Evolutionary conservation across 2,888 invertebrate species (phyloP), one percentile per base, ranked within the genome.

Genomic region (Oeneis ivallda): DNA sequence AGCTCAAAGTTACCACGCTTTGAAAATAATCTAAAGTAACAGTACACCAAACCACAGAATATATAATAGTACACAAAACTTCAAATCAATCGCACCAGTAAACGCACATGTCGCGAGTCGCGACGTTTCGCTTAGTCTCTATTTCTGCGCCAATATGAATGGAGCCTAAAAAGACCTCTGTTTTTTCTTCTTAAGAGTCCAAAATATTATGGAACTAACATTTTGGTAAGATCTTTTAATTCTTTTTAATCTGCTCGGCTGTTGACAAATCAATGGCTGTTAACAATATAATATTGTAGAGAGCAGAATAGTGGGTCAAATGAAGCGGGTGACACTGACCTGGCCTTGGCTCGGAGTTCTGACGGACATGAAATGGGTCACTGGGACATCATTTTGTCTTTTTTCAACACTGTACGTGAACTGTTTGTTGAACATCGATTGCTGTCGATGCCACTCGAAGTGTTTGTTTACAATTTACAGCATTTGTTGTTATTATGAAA

Each of bases 331-430:
- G 61, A 52, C 61, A 52, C 13, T 61, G 61, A 61, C 61, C 61
- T 26, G 61, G 50, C 61, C 61, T 61, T 61, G 61, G n/a, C 50
- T 41, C 52, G 15, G 61, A 19, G 11, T 37, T 37, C 49, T 50
- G 49, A 13, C 50, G 26, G 32, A 41, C 52, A 15, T 9, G 19
- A 61, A 61, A 61, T 61, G 41, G 52, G 61, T 61, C 52, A 61
- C 52, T 61, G 61, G 61, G 60, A 39, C 41, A 50, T 19, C 49
- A 61, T 52, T 52, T 26, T 52, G 50, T 61, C 63, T 68, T 68
- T 63, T 68, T 68, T 60, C 65, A 62, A 34, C 62, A 50, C 54
- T 41, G 41, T 34, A 17, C 11, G 17, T 3, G 9, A n/a, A n/a
- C 34, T 34, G 49, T 49, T 17, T 49, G 32, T n/a, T 9, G 17